These are phyloP conservation scores for Heliothis virescens DNA, from an alignment of 1,140 invertebrate genomes.

Conservation along the genomic window DNA sequence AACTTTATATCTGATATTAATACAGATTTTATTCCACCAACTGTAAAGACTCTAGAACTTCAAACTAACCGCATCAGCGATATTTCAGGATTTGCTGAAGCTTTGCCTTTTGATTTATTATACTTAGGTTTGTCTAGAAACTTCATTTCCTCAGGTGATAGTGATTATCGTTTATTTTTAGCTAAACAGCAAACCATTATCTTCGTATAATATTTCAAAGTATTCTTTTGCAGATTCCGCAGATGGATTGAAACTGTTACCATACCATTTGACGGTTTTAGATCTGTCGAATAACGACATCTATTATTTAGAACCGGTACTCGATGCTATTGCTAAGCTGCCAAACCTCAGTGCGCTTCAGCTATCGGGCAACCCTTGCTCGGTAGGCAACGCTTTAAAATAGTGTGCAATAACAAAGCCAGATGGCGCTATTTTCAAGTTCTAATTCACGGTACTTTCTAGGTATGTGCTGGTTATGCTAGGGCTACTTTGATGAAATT, in stretches of 20 bases:
- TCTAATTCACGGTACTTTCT: constrained; percentile 10
- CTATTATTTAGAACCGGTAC: constrained; percentile 77
- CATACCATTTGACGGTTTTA: constrained; percentile 69
- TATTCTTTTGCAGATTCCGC: constrained; percentile 60
- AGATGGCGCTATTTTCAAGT: constrained; percentile 63
- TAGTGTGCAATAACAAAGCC: constrained; percentile 38
- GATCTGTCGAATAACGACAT: constrained; percentile 87
- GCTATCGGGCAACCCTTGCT: constrained; percentile 86
- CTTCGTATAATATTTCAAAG: constrained; percentile 1
- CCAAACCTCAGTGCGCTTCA: constrained; percentile 74
- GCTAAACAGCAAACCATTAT: background rate
- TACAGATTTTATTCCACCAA: constrained; percentile 58
- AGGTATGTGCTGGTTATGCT: constrained; percentile 72
- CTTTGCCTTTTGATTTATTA: constrained; percentile 67
- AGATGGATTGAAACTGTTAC: constrained; percentile 56
- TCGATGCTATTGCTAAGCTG: constrained; percentile 70
- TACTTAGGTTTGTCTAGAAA: constrained; percentile 76
- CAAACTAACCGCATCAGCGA: constrained; percentile 71
- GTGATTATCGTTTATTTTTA: background rate
- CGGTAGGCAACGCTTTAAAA: constrained; percentile 67
- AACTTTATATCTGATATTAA: constrained; percentile 71
- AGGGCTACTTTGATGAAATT: constrained; percentile 63
- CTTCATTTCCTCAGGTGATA: constrained; percentile 67
- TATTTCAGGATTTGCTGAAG: constrained; percentile 62
- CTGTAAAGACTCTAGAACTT: constrained; percentile 70